phyloP scores from a whole-genome alignment of 2,797 vertebrate genomes.

The Botia kubotai region DNA sequence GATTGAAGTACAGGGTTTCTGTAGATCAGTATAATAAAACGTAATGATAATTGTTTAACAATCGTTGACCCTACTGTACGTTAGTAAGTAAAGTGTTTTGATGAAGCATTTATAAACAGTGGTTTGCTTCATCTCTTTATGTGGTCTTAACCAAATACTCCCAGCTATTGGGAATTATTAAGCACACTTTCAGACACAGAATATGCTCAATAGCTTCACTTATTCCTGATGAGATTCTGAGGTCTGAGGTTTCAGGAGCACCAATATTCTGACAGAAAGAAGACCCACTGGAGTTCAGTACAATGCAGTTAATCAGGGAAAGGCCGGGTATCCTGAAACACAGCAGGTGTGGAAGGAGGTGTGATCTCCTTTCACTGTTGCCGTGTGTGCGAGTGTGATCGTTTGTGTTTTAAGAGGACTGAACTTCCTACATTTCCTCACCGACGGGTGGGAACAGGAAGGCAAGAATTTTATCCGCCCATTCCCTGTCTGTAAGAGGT shows the following conservation, averaged over 20 bases:
- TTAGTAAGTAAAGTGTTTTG: too few species aligned
- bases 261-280: constrained; percentile 31
- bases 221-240: too few species aligned
- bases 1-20: too few species aligned
- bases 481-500: constrained; percentile 61
- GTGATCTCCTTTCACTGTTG: constrained; percentile 26
- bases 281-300: constrained; percentile 26
- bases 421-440: constrained; percentile 74
- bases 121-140: too few species aligned
- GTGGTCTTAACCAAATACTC: too few species aligned
- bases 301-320: constrained; percentile 48
- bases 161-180: too few species aligned
- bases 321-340: constrained; percentile 61
- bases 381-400: constrained; percentile 26
- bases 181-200: too few species aligned
- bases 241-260: neutral
- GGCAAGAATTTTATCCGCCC: constrained; percentile 68
- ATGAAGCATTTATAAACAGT: too few species aligned
- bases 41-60: too few species aligned
- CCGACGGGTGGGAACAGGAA: constrained; percentile 74
- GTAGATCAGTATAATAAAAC: too few species aligned
- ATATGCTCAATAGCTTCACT: neutral
- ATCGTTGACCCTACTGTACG: too few species aligned
- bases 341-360: constrained; percentile 68
- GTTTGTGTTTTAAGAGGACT: constrained; percentile 58